phyloP scores from a whole-genome alignment of 1,140 invertebrate genomes.

The Liolophura sinensis region DNA sequence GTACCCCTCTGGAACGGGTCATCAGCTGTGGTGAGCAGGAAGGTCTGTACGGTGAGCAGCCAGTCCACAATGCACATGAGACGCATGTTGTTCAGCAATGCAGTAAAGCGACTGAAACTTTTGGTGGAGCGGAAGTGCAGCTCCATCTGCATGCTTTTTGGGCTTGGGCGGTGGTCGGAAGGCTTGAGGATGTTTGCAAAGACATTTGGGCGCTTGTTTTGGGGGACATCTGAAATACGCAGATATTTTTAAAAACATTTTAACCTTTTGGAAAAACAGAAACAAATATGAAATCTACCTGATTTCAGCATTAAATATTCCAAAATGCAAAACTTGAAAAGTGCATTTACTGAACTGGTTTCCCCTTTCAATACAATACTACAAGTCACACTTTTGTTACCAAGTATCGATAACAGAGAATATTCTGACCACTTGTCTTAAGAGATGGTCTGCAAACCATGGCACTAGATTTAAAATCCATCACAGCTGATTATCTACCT shows the following conservation, averaged over 20 bases:
- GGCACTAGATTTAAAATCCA: no score
- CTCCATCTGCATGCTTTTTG: constrained; percentile 50
- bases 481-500: no score
- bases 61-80: constrained; percentile 93
- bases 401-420: no score
- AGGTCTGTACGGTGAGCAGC: constrained; percentile 84
- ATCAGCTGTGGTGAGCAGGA: constrained; percentile 66
- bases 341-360: no score
- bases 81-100: constrained; percentile 93
- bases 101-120: constrained; percentile 80
- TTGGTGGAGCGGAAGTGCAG: constrained; percentile 55
- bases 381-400: no score
- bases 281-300: no score
- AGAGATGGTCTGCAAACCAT: no score
- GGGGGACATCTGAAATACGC: constrained; percentile 63
- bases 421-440: no score
- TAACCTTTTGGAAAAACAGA: no score
- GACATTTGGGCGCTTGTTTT: constrained; percentile 77
- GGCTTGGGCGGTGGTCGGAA: constrained; percentile 24
- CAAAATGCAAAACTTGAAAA: no score
- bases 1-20: constrained; percentile 46
- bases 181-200: constrained; percentile 90
- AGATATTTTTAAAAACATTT: constrained; percentile 2
- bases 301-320: no score
- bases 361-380: no score